Evolutionary conservation across 2,797 vertebrate species (phyloP).

Genomic region (Urophycis tenuis): DNA sequence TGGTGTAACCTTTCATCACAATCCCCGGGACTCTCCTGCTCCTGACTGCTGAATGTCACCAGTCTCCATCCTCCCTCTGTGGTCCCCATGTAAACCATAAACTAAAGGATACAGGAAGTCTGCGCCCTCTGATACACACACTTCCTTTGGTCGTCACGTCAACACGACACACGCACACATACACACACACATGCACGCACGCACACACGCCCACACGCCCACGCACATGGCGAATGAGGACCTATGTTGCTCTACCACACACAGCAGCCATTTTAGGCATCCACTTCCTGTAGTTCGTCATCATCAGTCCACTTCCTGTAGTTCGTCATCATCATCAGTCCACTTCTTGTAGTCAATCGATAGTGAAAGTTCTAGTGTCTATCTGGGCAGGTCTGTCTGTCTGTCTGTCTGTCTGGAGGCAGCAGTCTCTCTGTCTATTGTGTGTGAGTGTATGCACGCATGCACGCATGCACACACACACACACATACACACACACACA

Average conservation of each 20-base stretch:
- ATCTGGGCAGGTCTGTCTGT: too few relatives aligned
- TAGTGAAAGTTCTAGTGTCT: background rate
- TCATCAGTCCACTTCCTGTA: background rate
- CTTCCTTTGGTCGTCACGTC: background rate
- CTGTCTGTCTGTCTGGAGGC: too few relatives aligned
- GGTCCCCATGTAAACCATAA: slow-evolving; percentile 1
- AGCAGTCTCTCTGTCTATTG: too few relatives aligned
- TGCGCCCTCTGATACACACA: background rate
- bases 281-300: background rate
- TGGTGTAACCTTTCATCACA: background rate
- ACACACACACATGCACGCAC: slow-evolving; percentile 13
- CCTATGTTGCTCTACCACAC: too few relatives aligned
- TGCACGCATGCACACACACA: too few relatives aligned
- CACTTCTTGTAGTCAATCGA: too few relatives aligned
- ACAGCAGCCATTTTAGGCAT: background rate
- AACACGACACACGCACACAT: background rate
- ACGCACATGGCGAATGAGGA: too few relatives aligned
- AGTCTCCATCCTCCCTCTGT: background rate
- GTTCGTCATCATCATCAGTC: too few relatives aligned
- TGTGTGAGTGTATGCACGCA: too few relatives aligned
- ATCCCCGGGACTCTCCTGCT: background rate
- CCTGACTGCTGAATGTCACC: background rate
- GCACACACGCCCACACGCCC: slow-evolving; percentile 10
- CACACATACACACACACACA: too few relatives aligned
- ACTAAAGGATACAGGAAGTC: slow-evolving; percentile 3